phyloP scores from a whole-genome alignment of 2,888 invertebrate genomes.

The Ischnus inquisitorius region DNA sequence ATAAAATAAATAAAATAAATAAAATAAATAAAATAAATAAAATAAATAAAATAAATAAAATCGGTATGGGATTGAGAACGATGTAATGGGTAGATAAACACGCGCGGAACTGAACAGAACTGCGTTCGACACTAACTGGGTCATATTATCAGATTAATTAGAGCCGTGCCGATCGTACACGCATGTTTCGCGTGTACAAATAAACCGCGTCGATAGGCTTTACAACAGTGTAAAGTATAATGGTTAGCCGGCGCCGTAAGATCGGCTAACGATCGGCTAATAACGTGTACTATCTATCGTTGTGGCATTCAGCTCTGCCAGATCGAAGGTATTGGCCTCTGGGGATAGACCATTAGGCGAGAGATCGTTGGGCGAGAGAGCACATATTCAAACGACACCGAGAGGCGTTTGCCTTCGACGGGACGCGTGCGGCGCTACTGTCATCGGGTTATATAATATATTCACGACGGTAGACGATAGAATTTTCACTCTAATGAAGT shows the following conservation, averaged over 20 bases:
- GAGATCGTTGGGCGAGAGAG: constrained; percentile 36
- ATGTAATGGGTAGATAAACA: constrained; percentile 2
- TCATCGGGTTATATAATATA: constrained; percentile 41
- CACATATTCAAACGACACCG: constrained; percentile 44
- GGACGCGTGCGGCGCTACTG: constrained; percentile 65
- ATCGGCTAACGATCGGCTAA: constrained; percentile 63
- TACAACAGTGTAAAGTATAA: not conserved
- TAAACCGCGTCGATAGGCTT: not conserved
- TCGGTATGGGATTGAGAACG: not conserved
- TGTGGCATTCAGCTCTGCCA: constrained; percentile 22
- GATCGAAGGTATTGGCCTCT: constrained; percentile 30
- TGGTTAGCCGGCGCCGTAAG: constrained; percentile 35
- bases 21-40: not conserved
- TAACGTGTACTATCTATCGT: constrained; percentile 50
- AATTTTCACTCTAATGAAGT: constrained; percentile 65
- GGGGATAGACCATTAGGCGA: constrained; percentile 45
- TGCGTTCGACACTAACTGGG: constrained; percentile 54
- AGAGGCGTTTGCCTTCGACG: constrained; percentile 62
- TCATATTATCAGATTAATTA: constrained; percentile 69
- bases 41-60: not conserved
- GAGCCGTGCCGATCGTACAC: constrained; percentile 40
- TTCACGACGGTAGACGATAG: constrained; percentile 35
- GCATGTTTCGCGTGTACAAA: constrained; percentile 28
- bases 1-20: no score
- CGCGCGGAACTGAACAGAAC: constrained; percentile 7